Percentiles rank a stretch among this genome's conserved stretches.
Conservation (phyloP, 2,888 invertebrate species). For the Acleris sparsana region DNA sequence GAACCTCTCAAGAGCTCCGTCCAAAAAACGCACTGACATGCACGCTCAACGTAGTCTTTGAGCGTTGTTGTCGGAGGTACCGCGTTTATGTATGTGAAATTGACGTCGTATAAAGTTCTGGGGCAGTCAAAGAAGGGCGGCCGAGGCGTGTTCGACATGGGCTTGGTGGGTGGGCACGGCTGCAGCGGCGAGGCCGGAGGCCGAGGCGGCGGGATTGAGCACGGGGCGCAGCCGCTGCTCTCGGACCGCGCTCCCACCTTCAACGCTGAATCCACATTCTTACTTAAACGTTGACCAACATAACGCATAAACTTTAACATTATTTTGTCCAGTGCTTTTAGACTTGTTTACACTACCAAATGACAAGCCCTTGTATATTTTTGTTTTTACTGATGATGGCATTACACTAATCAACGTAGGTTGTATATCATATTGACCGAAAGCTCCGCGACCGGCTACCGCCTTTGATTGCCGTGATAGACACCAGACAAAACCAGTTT, state of each 20-base stretch:
- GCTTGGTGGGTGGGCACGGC: slow-evolving; percentile 35
- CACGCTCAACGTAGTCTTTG: slow-evolving; percentile 88
- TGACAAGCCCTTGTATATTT: no score
- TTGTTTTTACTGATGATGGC: no score
- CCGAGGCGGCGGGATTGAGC: neutral
- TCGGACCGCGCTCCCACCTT: neutral
- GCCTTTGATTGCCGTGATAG: no score
- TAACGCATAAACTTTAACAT: slow-evolving; percentile 5
- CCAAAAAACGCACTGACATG: slow-evolving; percentile 87
- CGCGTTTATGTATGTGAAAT: slow-evolving; percentile 84
- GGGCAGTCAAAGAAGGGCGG: slow-evolving; percentile 62
- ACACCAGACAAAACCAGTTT: no score
- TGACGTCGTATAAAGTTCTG: slow-evolving; percentile 63
- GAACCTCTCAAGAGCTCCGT: slow-evolving; percentile 90
- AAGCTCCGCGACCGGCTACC: neutral
- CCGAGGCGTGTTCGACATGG: slow-evolving; percentile 33
- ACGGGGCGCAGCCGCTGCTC: neutral
- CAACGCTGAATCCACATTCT: neutral
- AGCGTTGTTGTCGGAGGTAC: slow-evolving; percentile 83
- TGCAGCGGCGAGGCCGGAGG: neutral
- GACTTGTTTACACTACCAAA: no score
- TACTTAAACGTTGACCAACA: neutral
- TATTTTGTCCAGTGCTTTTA: neutral
- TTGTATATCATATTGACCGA: no score
- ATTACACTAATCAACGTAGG: no score